Percentiles rank a stretch among this genome's conserved stretches.
These are phyloP conservation scores for Phrynocephalus vlangalii DNA, from an alignment of 2,797 vertebrate genomes.

Conservation along the genomic window DNA sequence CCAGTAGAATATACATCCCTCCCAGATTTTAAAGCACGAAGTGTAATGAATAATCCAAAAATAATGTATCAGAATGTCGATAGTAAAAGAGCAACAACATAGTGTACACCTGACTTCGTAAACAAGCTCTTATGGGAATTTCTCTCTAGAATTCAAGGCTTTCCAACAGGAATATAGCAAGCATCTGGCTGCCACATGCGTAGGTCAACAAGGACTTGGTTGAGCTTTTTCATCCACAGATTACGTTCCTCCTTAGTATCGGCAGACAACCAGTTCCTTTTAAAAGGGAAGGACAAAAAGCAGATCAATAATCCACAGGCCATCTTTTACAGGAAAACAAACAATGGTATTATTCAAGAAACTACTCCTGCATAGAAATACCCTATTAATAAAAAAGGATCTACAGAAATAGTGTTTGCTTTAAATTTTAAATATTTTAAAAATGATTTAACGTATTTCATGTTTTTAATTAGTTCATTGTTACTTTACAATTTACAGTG, in stretches of 20 bases:
- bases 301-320: neutral
- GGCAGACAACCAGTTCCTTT: constrained; percentile 96
- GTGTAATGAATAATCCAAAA: constrained; percentile 55
- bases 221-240: constrained; percentile 96
- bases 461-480: too few relatives aligned
- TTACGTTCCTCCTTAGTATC: constrained; percentile 97
- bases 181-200: constrained; percentile 96
- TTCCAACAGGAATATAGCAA: constrained; percentile 84
- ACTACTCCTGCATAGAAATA: neutral
- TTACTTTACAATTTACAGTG: too few relatives aligned
- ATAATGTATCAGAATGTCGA: constrained; percentile 11
- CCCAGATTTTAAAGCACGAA: constrained; percentile 74
- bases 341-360: neutral
- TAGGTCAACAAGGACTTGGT: constrained; percentile 93
- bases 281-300: constrained; percentile 18
- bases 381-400: neutral
- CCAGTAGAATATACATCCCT: constrained; percentile 64
- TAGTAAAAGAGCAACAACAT: constrained; percentile 26
- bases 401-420: neutral
- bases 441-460: too few relatives aligned
- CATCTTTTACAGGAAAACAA: neutral
- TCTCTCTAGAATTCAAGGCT: constrained; percentile 64
- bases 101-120: neutral
- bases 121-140: neutral
- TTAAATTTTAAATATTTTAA: too few relatives aligned